A percentile compares a stretch with the other conserved stretches of the same genome.
Conservation (phyloP, 2,888 invertebrate species). For the Athalia cordata region DNA sequence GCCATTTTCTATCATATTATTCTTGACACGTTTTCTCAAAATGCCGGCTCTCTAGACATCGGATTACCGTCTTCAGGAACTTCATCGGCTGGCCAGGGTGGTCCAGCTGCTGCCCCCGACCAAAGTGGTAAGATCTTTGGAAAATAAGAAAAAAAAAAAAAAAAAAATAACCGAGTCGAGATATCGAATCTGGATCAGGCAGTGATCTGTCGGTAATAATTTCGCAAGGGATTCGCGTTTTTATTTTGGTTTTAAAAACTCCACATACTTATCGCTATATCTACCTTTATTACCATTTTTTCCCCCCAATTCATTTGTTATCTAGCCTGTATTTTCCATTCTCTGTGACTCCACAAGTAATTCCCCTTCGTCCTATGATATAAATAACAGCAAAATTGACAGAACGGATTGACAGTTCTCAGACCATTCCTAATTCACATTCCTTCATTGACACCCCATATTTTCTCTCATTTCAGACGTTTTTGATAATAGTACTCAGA, state of each 20-base stretch:
- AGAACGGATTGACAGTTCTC: conserved; percentile 4
- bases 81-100: conserved; percentile 63
- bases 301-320: no score
- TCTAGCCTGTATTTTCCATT: no score
- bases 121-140: conserved; percentile 63
- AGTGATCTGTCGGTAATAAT: no score
- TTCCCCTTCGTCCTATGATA: no score
- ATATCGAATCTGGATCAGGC: no score
- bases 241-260: no score
- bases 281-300: no score
- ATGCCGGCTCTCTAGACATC: conserved; percentile 60
- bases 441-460: conserved; percentile 23
- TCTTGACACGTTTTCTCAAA: conserved; percentile 49
- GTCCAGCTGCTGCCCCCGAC: conserved; percentile 61
- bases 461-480: conserved; percentile 80
- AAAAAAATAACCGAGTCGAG: background rate
- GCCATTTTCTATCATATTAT: conserved; percentile 8
- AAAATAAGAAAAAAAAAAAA: conserved; percentile 15
- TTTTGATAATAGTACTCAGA: conserved; percentile 83
- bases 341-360: no score
- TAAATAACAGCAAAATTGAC: conserved; percentile 17
- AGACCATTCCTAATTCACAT: conserved; percentile 48
- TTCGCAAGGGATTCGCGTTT: no score
- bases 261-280: no score
- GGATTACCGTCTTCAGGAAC: conserved; percentile 64